These are phyloP conservation scores for Drosophila glabriapex DNA, from an alignment of 2,888 invertebrate genomes.

Conservation along the genomic window DNA sequence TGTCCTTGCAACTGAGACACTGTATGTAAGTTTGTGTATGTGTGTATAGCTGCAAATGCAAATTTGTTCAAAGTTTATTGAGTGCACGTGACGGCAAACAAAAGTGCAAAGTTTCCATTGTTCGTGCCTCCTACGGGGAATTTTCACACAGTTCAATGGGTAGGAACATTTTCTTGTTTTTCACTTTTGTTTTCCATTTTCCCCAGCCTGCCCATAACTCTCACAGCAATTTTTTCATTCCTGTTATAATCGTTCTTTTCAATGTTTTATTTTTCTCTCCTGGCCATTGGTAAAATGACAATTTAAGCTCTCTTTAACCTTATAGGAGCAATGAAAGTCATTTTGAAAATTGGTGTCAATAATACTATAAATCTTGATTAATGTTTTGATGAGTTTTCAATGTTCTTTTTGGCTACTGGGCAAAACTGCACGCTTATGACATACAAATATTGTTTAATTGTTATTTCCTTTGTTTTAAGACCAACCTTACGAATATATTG, in stretches of 20 bases:
- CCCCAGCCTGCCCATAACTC: constrained; percentile 24
- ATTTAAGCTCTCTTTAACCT: neutral
- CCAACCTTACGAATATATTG: neutral
- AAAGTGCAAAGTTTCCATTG: constrained; percentile 72
- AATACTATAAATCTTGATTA: neutral
- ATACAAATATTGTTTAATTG: neutral
- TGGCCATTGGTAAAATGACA: neutral
- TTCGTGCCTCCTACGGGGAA: constrained; percentile 33
- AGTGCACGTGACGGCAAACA: constrained; percentile 81
- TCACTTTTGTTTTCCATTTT: constrained; percentile 29
- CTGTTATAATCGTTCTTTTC: constrained; percentile 14
- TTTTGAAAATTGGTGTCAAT: neutral
- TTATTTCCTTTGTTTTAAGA: neutral
- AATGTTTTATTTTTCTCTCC: constrained; percentile 5
- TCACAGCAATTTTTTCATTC: constrained; percentile 1
- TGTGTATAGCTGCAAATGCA: constrained; percentile 65
- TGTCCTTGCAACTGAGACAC: constrained; percentile 11
- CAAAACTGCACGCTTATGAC: no score
- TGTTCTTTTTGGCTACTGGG: neutral
- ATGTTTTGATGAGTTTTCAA: neutral
- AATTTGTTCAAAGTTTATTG: constrained; percentile 82
- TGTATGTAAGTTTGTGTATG: constrained; percentile 6
- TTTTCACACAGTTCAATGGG: neutral
- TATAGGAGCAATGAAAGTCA: neutral
- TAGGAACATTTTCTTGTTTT: constrained; percentile 31